Conservation (phyloP, 2,888 invertebrate genomes). For the Pachydiplax longipennis region DNA sequence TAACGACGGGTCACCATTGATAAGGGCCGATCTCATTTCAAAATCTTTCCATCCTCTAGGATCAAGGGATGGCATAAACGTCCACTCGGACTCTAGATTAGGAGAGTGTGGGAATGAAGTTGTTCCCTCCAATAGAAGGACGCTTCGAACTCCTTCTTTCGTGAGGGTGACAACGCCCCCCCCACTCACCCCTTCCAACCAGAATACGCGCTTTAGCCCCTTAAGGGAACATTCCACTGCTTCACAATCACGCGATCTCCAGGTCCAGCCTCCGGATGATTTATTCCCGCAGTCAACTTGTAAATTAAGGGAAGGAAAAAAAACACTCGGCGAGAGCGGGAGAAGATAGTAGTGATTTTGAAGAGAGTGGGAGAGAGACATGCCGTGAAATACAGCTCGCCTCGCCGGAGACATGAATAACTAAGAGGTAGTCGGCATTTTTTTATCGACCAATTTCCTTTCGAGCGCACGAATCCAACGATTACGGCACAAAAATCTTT, state of each 20-base stretch:
- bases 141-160: neutral
- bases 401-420: constrained; percentile 17
- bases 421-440: constrained; percentile 1
- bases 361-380: neutral
- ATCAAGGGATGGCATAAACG: neutral
- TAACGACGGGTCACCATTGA: neutral
- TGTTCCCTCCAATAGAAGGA: neutral
- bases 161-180: neutral
- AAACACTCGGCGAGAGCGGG: neutral
- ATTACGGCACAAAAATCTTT: neutral
- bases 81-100: neutral
- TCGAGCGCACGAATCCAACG: constrained; percentile 1
- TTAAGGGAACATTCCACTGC: constrained; percentile 3
- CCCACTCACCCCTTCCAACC: neutral
- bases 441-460: constrained; percentile 26
- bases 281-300: constrained; percentile 8
- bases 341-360: neutral
- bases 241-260: constrained; percentile 27
- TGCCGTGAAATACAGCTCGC: constrained; percentile 14
- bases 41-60: neutral
- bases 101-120: neutral
- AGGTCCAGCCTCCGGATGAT: neutral
- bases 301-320: constrained; percentile 26
- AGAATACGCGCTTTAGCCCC: neutral
- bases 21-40: neutral